A percentile compares a stretch with the other conserved stretches of the same genome.
phyloP scores from a whole-genome alignment of 1,140 invertebrate genomes.

The Zaprionus camerounensis region DNA sequence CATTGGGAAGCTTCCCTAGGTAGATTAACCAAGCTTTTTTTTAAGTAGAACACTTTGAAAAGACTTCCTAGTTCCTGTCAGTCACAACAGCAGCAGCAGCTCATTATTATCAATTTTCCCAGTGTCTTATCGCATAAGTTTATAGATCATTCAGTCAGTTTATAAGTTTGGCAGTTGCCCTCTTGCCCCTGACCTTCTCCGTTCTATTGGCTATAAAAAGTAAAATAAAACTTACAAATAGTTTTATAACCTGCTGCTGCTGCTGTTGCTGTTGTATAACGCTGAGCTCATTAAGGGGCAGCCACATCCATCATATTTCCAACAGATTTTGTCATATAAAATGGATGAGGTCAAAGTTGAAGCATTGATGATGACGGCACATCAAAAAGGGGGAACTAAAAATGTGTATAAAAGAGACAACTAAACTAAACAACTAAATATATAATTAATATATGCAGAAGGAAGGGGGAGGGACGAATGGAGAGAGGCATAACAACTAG shows the following conservation, averaged over 20 bases:
- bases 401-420: constrained; percentile 6
- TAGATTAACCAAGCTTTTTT: no score
- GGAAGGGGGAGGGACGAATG: constrained; percentile 9
- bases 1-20: no score
- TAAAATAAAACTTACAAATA: not conserved
- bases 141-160: not conserved
- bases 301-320: constrained; percentile 12
- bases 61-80: not conserved
- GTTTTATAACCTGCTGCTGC: constrained; percentile 4
- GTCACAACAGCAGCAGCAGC: not conserved
- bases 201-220: not conserved
- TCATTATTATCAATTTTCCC: not conserved
- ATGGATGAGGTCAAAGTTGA: constrained; percentile 43
- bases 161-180: not conserved
- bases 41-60: not conserved
- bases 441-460: constrained; percentile 22
- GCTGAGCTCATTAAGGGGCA: constrained; percentile 18
- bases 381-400: constrained; percentile 27
- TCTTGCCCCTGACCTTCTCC: not conserved
- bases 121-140: not conserved
- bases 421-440: constrained; percentile 14
- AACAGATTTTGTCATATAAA: constrained; percentile 37
- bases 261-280: not conserved
- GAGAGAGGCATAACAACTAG: constrained; percentile 13
- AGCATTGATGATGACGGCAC: constrained; percentile 20